Conservation (phyloP, 2,888 invertebrate species). For the Drosophila borealis region DNA sequence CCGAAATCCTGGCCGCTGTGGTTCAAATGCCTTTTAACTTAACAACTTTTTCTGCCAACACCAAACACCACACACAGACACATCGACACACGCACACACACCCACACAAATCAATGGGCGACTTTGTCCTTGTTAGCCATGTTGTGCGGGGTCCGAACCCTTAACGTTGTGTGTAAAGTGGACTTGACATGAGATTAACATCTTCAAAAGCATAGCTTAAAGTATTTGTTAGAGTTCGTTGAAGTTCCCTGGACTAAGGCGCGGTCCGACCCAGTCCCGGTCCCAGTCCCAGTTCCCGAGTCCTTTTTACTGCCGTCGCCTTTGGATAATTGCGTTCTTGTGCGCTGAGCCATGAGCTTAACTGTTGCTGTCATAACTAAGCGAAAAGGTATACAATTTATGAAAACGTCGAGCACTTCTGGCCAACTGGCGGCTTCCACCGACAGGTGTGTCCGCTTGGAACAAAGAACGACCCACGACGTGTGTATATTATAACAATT, state of each 20-base stretch:
- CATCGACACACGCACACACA: neutral
- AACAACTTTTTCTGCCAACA: slow-evolving; percentile 81
- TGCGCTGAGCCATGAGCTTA: slow-evolving; percentile 81
- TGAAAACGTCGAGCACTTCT: slow-evolving; percentile 66
- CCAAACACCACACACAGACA: slow-evolving; percentile 53
- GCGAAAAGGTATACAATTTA: slow-evolving; percentile 81
- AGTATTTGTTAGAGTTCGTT: slow-evolving; percentile 78
- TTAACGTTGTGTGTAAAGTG: slow-evolving; percentile 81
- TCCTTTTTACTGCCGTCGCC: slow-evolving; percentile 47
- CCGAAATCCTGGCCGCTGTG: slow-evolving; percentile 75
- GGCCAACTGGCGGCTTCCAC: slow-evolving; percentile 2
- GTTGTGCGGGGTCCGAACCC: slow-evolving; percentile 60
- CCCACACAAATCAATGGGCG: slow-evolving; percentile 68
- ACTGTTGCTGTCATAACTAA: slow-evolving; percentile 81
- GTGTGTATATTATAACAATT: slow-evolving; percentile 71
- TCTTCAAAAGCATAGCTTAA: slow-evolving; percentile 82
- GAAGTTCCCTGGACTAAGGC: slow-evolving; percentile 60
- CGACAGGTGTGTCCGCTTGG: slow-evolving; percentile 46
- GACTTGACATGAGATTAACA: slow-evolving; percentile 82
- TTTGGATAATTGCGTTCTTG: slow-evolving; percentile 81
- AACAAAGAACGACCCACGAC: slow-evolving; percentile 43
- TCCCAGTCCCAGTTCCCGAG: slow-evolving; percentile 5
- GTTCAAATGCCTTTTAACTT: slow-evolving; percentile 83
- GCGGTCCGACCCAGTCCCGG: slow-evolving; percentile 25
- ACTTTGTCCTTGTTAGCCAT: slow-evolving; percentile 59